Evolutionary conservation across 1,140 invertebrate genomes (phyloP), one percentile per base, ranked within the genome.

Genomic region (Ctenoplectra terminalis): DNA sequence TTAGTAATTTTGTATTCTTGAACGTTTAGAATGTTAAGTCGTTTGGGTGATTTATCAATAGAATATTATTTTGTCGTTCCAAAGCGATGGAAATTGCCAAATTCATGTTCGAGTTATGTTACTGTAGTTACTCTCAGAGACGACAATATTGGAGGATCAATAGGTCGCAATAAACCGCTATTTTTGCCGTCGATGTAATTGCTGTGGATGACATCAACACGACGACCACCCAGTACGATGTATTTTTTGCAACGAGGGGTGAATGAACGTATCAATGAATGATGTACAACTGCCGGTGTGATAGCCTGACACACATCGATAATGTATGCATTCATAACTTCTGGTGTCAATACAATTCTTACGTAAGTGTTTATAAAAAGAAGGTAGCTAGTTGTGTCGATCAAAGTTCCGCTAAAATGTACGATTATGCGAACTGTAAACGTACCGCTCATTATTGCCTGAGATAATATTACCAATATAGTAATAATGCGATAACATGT

Each of bases 161-260:
- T 69, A 69, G 43, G 66, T 48, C 66, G 43, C 20, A 7, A 43
- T 15, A 69, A 69, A 29, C 20, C 7, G 11, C 11, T 31, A 64
- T 64, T 69, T 69, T 69, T 40, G 2, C 43, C 46, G 29, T 13
- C 43, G 26, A 48, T 48, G 20, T 69, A 69, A 69, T 69, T 69
- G 29, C 66, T 23, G 8, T 15, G 20, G 26, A 69, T 48, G 66
- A 69, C 20, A 31, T 69, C 48, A 54, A 4, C n/a, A 9, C n/a
- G 50, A 54, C 31, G 50, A 29, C 34, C 50, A 56, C 50, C 31
- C 34, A 71, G 8, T 56, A 4, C n/a, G 48, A 13, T 11, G 8
- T 37, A 56, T 40, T 71, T 56, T 56, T 48, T 7, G 23, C 48
- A 13, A 40, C 17, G n/a, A 6, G 15, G 40, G 37, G 31, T 13